phyloP scores from a whole-genome alignment of 1,140 invertebrate species.

The Portunus trituberculatus region DNA sequence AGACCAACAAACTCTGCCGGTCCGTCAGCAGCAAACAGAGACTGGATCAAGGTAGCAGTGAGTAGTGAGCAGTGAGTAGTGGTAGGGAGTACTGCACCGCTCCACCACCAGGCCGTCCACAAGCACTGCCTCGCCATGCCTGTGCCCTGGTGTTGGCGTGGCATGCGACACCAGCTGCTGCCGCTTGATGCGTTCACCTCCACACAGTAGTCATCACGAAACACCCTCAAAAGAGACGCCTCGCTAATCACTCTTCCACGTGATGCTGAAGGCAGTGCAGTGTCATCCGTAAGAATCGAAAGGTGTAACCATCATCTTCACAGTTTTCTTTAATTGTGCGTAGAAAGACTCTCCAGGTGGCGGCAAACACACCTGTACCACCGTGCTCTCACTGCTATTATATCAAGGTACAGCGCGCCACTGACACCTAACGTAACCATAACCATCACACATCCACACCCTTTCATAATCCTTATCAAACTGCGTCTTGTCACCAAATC shows the following conservation, averaged over 20 bases:
- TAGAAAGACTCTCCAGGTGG: neutral
- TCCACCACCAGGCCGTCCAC: neutral
- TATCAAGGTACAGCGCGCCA: neutral
- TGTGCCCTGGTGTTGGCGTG: neutral
- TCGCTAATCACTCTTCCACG: neutral
- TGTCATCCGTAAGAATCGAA: neutral
- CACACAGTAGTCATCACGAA: neutral
- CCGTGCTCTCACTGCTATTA: neutral
- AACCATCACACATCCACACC: neutral
- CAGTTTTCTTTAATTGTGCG: neutral
- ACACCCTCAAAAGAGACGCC: no score
- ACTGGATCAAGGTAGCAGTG: neutral
- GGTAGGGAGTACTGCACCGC: no score
- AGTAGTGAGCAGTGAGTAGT: neutral
- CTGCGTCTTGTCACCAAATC: neutral
- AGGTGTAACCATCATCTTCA: neutral
- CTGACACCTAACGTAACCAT: neutral
- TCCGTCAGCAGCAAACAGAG: neutral
- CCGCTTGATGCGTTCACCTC: neutral
- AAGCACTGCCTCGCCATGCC: neutral
- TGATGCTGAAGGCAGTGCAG: neutral
- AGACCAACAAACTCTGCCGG: neutral
- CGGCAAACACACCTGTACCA: neutral
- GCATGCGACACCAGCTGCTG: no score
- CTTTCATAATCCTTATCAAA: no score